Conservation (phyloP, 2,797 vertebrate genomes). For the Betta splendens region DNA sequence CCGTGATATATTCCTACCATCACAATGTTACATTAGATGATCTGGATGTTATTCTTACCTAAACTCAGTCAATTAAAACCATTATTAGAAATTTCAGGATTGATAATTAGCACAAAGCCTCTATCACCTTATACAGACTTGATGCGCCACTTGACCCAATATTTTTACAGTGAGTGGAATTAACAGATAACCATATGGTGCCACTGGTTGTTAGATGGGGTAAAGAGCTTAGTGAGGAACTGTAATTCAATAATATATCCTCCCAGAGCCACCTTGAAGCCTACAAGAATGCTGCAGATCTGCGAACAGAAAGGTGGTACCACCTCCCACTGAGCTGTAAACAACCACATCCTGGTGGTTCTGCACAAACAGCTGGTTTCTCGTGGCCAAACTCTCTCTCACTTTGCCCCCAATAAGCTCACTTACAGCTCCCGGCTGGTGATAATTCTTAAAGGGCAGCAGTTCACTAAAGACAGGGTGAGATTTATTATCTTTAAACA, state of each 20-base stretch:
- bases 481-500: slow-evolving; percentile 47
- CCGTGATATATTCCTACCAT: neutral
- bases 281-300: slow-evolving; percentile 21
- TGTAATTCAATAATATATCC: slow-evolving; percentile 1
- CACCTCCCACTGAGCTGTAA: slow-evolving; percentile 45
- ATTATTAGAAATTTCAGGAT: neutral
- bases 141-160: neutral
- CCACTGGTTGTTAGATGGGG: slow-evolving; percentile 9
- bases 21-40: neutral
- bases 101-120: neutral
- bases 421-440: slow-evolving; percentile 36
- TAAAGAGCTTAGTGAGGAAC: slow-evolving; percentile 25
- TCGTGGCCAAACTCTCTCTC: slow-evolving; percentile 29
- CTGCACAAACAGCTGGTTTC: slow-evolving; percentile 53
- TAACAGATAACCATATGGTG: slow-evolving; percentile 35
- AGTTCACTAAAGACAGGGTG: slow-evolving; percentile 25
- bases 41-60: neutral
- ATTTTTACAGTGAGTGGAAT: slow-evolving; percentile 25
- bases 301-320: slow-evolving; percentile 17
- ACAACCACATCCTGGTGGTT: slow-evolving; percentile 46
- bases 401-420: slow-evolving; percentile 56
- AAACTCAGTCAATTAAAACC: neutral
- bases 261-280: neutral
- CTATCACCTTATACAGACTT: neutral
- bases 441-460: slow-evolving; percentile 44